Conservation (phyloP, 2,797 vertebrate genomes). For the Anas flavirostris region DNA sequence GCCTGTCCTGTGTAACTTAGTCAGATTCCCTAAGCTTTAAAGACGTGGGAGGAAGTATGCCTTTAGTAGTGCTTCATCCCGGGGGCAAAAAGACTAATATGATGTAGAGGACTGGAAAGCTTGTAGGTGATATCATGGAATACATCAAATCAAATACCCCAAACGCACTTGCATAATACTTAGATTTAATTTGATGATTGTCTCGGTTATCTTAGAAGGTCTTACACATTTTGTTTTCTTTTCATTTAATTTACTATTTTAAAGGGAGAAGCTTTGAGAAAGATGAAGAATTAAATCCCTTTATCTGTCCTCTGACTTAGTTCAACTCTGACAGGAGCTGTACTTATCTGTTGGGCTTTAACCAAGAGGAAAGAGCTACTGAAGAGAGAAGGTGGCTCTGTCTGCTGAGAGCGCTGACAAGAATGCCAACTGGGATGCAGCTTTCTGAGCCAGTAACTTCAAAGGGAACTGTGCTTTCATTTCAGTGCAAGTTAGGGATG, state of each 20-base stretch:
- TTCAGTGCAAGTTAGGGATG: background rate
- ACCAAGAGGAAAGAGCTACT: constrained; percentile 5
- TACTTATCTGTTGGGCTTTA: constrained; percentile 11
- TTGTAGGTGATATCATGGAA: background rate
- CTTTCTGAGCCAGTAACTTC: constrained; percentile 14
- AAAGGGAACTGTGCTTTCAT: constrained; percentile 16
- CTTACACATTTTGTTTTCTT: background rate
- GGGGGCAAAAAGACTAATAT: background rate
- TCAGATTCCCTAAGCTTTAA: background rate
- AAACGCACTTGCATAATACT: constrained; percentile 6
- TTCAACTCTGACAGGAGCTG: background rate
- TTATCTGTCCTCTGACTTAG: constrained; percentile 31
- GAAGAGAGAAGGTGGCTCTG: constrained; percentile 16
- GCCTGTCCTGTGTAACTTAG: background rate
- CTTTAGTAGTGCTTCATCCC: background rate
- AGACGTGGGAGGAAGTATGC: background rate
- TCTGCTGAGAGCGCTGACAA: background rate
- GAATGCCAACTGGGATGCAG: background rate
- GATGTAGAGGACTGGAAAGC: background rate
- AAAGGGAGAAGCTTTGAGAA: background rate
- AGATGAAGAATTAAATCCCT: constrained; percentile 31
- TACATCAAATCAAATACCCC: background rate
- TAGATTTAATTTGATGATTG: constrained; percentile 28
- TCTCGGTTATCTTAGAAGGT: background rate
- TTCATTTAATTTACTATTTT: constrained; percentile 8